phyloP scores from a whole-genome alignment of 2,797 vertebrate genomes.

The Labroides dimidiatus region DNA sequence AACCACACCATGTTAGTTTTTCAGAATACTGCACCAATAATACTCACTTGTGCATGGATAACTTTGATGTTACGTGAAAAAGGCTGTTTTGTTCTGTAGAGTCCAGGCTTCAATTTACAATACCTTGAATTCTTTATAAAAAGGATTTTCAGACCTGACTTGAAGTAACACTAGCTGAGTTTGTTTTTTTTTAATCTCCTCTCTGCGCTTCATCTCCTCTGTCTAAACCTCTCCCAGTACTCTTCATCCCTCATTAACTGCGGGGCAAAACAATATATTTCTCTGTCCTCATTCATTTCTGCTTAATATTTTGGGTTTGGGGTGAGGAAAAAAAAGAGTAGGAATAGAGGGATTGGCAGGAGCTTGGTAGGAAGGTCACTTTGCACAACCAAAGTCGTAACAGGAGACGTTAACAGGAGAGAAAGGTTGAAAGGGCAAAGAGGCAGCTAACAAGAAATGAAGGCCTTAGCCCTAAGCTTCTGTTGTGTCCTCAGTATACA shows the following conservation, averaged over 20 bases:
- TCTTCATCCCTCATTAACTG: constrained; percentile 12
- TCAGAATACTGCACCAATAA: no score
- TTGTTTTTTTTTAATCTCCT: constrained; percentile 8
- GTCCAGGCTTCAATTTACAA: not conserved
- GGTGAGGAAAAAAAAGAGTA: constrained; percentile 6
- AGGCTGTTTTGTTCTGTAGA: not conserved
- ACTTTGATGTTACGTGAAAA: not conserved
- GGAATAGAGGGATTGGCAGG: not conserved
- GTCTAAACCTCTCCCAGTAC: constrained; percentile 11
- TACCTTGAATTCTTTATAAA: not conserved
- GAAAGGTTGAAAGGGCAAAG: not conserved
- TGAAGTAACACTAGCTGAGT: not conserved
- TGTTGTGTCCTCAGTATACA: not conserved
- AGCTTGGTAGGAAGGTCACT: constrained; percentile 1
- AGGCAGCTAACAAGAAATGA: constrained; percentile 19
- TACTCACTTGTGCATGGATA: no score
- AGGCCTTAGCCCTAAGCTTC: constrained; percentile 10
- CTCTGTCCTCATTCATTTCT: constrained; percentile 17
- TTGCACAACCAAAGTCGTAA: constrained; percentile 4
- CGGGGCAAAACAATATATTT: constrained; percentile 36
- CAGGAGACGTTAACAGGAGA: constrained; percentile 2
- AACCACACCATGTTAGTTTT: no score
- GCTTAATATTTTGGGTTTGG: constrained; percentile 4
- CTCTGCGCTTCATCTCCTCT: constrained; percentile 1
- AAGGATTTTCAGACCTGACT: not conserved